A percentile compares a stretch with the other conserved stretches of the same genome.
phyloP scores from a whole-genome alignment of 1,140 invertebrate genomes.

The Anoplophora glabripennis region DNA sequence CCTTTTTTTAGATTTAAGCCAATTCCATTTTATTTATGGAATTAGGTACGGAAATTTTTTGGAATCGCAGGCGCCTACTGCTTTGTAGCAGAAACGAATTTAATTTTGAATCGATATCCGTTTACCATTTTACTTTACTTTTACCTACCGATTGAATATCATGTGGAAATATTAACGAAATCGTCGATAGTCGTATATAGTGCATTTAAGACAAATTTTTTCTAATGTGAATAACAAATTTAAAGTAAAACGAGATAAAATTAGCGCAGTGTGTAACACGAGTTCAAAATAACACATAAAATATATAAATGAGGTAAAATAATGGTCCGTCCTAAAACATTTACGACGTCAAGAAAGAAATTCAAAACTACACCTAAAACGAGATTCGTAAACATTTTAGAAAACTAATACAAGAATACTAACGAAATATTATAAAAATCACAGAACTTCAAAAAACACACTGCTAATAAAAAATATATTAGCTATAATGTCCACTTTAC shows the following conservation, averaged over 20 bases:
- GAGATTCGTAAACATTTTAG: constrained; percentile 14
- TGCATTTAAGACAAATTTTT: constrained; percentile 13
- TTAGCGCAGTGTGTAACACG: background rate
- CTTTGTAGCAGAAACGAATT: no score
- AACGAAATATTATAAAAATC: constrained; percentile 23
- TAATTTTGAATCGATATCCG: no score
- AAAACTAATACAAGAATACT: constrained; percentile 19
- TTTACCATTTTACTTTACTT: no score
- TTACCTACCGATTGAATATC: no score
- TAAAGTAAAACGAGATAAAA: constrained; percentile 2
- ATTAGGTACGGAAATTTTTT: no score
- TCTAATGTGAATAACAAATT: no score
- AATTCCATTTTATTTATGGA: no score
- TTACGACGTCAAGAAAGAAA: constrained; percentile 11
- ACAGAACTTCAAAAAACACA: constrained; percentile 21
- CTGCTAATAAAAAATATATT: constrained; percentile 6
- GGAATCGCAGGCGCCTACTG: no score
- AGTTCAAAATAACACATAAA: constrained; percentile 11
- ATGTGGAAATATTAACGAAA: no score
- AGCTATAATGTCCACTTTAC: constrained; percentile 18
- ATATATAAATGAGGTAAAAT: constrained; percentile 27
- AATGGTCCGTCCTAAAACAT: constrained; percentile 19
- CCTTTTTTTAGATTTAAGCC: no score
- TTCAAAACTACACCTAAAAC: constrained; percentile 9
- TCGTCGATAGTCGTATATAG: no score